These are phyloP conservation scores for Holcopasites calliopsidis DNA, from an alignment of 1,140 invertebrate species.

Conservation along the genomic window DNA sequence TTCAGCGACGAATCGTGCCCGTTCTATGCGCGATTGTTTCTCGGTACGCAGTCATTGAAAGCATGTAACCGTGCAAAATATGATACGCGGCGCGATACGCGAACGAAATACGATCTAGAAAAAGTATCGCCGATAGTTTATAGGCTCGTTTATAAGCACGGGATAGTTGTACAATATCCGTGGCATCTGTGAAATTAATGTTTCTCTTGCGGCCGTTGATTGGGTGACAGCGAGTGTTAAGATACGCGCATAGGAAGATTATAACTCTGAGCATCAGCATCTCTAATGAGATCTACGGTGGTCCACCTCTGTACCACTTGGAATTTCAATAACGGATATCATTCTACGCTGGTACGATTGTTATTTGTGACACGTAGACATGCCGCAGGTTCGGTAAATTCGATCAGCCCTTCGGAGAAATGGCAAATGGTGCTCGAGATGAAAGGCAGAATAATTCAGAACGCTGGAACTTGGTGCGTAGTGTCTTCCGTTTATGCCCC, in stretches of 20 bases:
- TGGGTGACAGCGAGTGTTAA: background rate
- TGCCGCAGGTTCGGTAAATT: conserved; percentile 5
- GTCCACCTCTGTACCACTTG: background rate
- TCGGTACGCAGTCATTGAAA: background rate
- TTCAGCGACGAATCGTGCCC: conserved; percentile 6
- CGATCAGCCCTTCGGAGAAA: background rate
- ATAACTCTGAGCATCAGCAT: background rate
- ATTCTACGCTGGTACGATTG: background rate
- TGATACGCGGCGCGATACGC: background rate
- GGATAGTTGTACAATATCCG: background rate
- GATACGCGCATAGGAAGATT: background rate
- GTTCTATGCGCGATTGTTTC: background rate
- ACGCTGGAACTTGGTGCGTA: conserved; percentile 15
- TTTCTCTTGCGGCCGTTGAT: background rate
- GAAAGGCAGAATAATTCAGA: conserved; percentile 23
- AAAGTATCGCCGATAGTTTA: background rate
- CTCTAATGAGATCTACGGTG: background rate
- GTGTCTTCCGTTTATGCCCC: conserved; percentile 16
- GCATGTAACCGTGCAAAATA: background rate
- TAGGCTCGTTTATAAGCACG: too few relatives aligned
- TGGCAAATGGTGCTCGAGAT: background rate
- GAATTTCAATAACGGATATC: background rate
- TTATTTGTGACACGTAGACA: background rate
- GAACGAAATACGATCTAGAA: too few relatives aligned
- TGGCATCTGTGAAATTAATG: background rate